phyloP scores from a whole-genome alignment of 1,140 invertebrate genomes.

The Anoplolepis gracilipes region DNA sequence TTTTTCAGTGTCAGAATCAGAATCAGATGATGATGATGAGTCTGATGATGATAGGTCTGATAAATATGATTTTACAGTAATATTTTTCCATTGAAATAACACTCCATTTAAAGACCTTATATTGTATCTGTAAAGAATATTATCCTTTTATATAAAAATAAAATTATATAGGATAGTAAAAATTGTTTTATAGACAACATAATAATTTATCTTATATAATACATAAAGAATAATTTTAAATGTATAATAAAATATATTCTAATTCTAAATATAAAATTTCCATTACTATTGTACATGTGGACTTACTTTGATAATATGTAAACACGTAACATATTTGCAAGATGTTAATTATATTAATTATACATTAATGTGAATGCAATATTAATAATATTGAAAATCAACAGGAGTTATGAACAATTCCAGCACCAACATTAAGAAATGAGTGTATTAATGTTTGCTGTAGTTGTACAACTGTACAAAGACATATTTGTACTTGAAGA shows the following conservation, averaged over 20 bases:
- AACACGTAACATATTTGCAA: conserved; percentile 66
- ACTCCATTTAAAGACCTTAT: conserved; percentile 25
- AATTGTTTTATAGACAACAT: not conserved
- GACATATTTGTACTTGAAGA: too few species aligned
- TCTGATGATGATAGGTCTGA: conserved; percentile 64
- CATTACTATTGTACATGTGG: not conserved
- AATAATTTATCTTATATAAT: not conserved
- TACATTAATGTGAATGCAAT: too few species aligned
- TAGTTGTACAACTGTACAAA: too few species aligned
- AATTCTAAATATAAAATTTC: conserved; percentile 11
- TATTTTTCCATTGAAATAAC: conserved; percentile 61
- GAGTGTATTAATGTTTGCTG: too few species aligned
- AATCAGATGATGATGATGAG: conserved; percentile 71
- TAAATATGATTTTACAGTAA: conserved; percentile 58
- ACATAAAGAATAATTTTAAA: not conserved
- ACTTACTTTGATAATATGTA: conserved; percentile 70
- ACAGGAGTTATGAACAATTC: too few species aligned
- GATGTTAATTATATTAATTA: conserved; percentile 12
- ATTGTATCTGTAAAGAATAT: conserved; percentile 40
- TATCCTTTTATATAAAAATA: not conserved
- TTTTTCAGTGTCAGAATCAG: conserved; percentile 73
- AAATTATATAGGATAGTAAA: not conserved
- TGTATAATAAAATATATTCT: not conserved
- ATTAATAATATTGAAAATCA: too few species aligned
- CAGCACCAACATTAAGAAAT: too few species aligned